Evolutionary conservation across 1,140 invertebrate genomes (phyloP).

Genomic region (Drosophila sp.): DNA sequence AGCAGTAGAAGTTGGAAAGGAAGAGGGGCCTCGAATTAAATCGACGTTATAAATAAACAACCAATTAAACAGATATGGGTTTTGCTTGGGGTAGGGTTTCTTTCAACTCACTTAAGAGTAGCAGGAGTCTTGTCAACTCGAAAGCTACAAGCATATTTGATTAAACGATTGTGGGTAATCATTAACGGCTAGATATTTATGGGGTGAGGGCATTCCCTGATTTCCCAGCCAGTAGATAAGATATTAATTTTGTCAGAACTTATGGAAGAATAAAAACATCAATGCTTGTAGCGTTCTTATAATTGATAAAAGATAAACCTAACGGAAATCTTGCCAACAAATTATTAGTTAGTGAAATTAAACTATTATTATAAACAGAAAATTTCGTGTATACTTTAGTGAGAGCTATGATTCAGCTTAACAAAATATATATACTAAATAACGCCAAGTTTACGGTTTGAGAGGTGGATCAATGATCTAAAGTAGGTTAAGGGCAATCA

Average conservation of each 20-base stretch:
- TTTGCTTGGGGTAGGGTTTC: slow-evolving; percentile 66
- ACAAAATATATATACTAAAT: too few relatives aligned
- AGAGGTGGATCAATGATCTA: too few relatives aligned
- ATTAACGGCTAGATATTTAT: slow-evolving; percentile 25
- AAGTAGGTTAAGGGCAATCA: too few relatives aligned
- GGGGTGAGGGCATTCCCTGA: slow-evolving; percentile 1
- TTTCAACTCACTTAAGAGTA: slow-evolving; percentile 10
- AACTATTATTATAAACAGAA: too few relatives aligned
- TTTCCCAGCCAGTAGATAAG: slow-evolving; percentile 1
- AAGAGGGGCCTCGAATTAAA: slow-evolving; percentile 23
- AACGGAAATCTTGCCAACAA: too few relatives aligned
- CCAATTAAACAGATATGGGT: slow-evolving; percentile 53
- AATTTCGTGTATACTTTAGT: too few relatives aligned
- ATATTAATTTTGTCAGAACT: slow-evolving; percentile 10
- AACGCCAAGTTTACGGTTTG: too few relatives aligned
- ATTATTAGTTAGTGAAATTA: too few relatives aligned
- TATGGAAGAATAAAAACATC: too few relatives aligned
- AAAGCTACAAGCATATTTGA: slow-evolving; percentile 12
- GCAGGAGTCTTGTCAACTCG: slow-evolving; percentile 13
- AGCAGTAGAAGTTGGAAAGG: slow-evolving; percentile 2
- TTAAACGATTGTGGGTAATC: slow-evolving; percentile 29
- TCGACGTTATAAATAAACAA: slow-evolving; percentile 58
- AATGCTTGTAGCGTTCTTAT: too few relatives aligned
- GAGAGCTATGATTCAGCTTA: too few relatives aligned
- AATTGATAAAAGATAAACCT: too few relatives aligned